Evolutionary conservation across 2,797 vertebrate genomes (phyloP), one percentile per base, ranked within the genome.

Genomic region (Aldrovandia affinis): DNA sequence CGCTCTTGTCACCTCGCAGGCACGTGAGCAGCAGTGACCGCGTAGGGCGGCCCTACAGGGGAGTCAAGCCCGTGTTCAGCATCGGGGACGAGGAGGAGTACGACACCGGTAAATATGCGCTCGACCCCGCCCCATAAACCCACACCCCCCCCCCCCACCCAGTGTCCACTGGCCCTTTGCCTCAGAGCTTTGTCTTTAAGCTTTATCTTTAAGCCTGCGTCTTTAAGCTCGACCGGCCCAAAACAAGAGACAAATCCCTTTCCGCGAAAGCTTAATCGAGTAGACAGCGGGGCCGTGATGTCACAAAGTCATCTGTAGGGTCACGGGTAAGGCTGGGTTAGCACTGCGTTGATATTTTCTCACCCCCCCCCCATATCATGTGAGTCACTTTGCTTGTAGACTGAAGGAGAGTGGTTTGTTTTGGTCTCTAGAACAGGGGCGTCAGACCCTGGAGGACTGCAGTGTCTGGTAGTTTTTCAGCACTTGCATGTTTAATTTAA

Each of bases 21-120:
- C 98, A 99, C 0, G 96, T 99, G 88, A 99, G 98, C 95, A 99
- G 98, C 95, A 99, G 97, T 85, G 98, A 99, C 93, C 94, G 97
- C 61, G 94, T 99, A 6, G 98, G 98, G 79, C 99, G 98, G 89
- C 97, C 98, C 0, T 99, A 99, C 92, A 94, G 98, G 25, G 98
- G 98, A 0, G 98, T 99, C 52, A 99, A 99, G 88, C 98, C 98
- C 0, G 98, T 99, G 44, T 99, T 99, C 94, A 99, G 98, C 91
- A 99, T 99, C 0, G 98, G 96, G 8, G 98, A 99, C 85, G 98
- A 99, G 92, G 98, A 99, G 80, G 98, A 99, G 83, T 99, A 97
- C 0, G 98, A 99, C 88, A 99, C 98, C 88, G 98, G 98, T 99
- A 90, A 84, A 3, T 2, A 0, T n/a, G 1, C 3, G 0, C 39